Evolutionary conservation across 2,888 invertebrate genomes (phyloP), one percentile per base, ranked within the genome.

Genomic region (Cheilosia soror): DNA sequence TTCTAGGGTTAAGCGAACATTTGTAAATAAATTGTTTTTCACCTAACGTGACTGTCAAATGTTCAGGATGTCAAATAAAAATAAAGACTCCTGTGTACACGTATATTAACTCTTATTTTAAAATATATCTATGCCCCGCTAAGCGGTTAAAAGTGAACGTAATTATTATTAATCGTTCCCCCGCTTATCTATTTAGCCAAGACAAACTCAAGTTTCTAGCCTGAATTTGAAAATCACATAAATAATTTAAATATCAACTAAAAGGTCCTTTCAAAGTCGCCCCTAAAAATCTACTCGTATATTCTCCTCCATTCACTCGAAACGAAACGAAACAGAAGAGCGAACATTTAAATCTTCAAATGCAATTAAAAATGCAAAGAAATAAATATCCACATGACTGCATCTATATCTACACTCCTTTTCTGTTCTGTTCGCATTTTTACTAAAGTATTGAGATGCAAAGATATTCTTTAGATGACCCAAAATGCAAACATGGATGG

Each of bases 401-500:
- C 51, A 53, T 68, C 27, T 60, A 13, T 7, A 55, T 3, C 20
- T 20, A 20, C 9, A 9, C 49, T 25, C 33, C 40, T 37, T 15
- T 25, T 29, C 29, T 60, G 29, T 20, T 33, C 11, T 11, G 3
- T 78, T 57, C 31, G 53, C 37, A 44, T 44, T 60, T 62, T 33
- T n/a, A 37, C 37, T 57, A 3, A 44, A 47, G 49, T 37, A 71
- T 60, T 69, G 66, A 53, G 60, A 77, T 77, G 78, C 66, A 78
- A 73, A 68, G 62, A 55, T 83, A 68, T 78, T 68, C 62, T 57
- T 57, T 58, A 49, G 55, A 69, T 83, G 78, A 78, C 82, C 78
- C 72, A 83, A 83, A 83, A 78, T 62, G 58, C 82, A 83, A 83
- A 72, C 66, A 79, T 37, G 53, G 25, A 20, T 49, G 9, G 20